Evolutionary conservation across 2,888 invertebrate genomes (phyloP).

Genomic region (Conistra vaccinii): DNA sequence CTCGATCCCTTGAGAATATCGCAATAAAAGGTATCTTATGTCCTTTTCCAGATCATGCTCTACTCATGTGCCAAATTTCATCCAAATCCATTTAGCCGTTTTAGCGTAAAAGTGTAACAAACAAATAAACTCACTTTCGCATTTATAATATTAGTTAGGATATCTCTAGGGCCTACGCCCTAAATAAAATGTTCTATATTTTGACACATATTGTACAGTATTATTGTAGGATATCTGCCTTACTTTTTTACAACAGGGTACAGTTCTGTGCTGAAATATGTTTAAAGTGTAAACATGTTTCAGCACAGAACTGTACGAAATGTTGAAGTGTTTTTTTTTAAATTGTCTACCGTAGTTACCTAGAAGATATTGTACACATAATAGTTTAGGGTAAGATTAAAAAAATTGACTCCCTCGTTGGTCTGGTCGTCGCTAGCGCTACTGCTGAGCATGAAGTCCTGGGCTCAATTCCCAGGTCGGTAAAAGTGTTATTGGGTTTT

Average conservation of each 20-base stretch:
- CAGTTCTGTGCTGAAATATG: not conserved
- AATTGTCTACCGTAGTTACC: not conserved
- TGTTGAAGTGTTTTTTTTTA: not conserved
- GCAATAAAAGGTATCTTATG: no score
- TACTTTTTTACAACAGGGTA: not conserved
- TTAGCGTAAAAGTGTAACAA: no score
- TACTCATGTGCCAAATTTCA: no score
- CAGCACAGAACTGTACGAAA: no score
- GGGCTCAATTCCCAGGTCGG: not conserved
- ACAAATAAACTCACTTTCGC: no score
- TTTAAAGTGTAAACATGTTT: no score
- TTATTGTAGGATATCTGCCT: slow-evolving; percentile 6
- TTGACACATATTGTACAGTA: not conserved
- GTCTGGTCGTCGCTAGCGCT: not conserved
- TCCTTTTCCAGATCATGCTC: no score
- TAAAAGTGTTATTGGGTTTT: not conserved
- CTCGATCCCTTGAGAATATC: no score
- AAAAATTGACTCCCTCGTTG: not conserved
- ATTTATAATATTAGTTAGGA: no score
- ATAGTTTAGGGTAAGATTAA: not conserved
- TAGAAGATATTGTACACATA: not conserved
- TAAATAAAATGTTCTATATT: not conserved
- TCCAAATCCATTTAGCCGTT: no score
- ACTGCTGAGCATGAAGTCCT: not conserved
- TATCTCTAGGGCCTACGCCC: no score